phyloP scores from a whole-genome alignment of 2,797 vertebrate species.

The Pempheris klunzingeri region DNA sequence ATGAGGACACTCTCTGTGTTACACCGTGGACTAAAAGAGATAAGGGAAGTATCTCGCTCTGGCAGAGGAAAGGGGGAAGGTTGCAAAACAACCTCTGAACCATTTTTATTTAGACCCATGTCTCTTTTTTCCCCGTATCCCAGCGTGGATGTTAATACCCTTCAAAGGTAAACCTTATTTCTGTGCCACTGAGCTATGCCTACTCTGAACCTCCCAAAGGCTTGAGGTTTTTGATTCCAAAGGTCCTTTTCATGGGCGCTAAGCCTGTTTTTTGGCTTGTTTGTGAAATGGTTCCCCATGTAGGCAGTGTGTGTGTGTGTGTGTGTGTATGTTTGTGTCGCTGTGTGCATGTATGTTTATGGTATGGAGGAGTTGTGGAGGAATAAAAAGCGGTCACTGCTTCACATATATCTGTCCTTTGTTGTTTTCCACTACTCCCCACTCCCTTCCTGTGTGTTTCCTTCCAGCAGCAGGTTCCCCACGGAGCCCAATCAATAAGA shows the following conservation, averaged over 20 bases:
- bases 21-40: conserved; percentile 62
- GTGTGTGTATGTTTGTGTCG: conserved; percentile 29
- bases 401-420: conserved; percentile 50
- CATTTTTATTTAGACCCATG: conserved; percentile 49
- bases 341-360: conserved; percentile 45
- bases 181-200: conserved; percentile 64
- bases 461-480: conserved; percentile 89
- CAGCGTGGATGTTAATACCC: conserved; percentile 61
- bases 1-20: conserved; percentile 54
- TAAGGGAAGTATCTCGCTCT: conserved; percentile 51
- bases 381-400: conserved; percentile 36
- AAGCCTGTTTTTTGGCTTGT: conserved; percentile 68
- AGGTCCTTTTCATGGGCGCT: conserved; percentile 72
- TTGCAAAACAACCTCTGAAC: conserved; percentile 60
- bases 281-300: conserved; percentile 64
- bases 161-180: conserved; percentile 73
- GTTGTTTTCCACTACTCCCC: conserved; percentile 16
- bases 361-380: background rate
- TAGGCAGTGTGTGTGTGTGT: conserved; percentile 35
- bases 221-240: conserved; percentile 71
- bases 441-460: conserved; percentile 23
- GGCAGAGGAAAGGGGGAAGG: conserved; percentile 36
- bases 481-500: conserved; percentile 97
- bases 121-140: conserved; percentile 48
- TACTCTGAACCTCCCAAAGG: conserved; percentile 60